Evolutionary conservation across 2,888 invertebrate genomes (phyloP), one percentile per base, ranked within the genome.

Genomic region (Incurvaria masculella): DNA sequence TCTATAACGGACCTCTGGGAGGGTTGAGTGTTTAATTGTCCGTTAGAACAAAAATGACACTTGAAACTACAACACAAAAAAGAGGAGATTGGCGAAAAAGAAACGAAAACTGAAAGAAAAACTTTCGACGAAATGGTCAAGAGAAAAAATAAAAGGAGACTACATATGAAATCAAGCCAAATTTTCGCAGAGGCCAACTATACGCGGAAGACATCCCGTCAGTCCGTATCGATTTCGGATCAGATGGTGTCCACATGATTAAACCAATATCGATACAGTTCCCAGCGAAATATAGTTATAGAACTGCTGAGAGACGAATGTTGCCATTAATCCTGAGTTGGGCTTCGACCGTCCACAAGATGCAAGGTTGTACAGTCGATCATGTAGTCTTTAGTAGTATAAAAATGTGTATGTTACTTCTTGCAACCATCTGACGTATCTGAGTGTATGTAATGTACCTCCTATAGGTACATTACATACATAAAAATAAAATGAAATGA

Each of bases 261-360:
- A 43, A 51, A 41, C 52, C 51, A n/a, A 57, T 44, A 48, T 46
- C 52, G 21, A 49, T 54, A 46, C 55, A 57, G 47, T 56, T 56
- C 45, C 52, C 51, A 42, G 54, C 51, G 45, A 56, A 56, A 52
- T 53, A 53, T 44, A 54, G 52, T 39, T 49, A 52, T 44, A 55
- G 51, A 0, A 56, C 51, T 47, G 53, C 51, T 17, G 55, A 56
- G 51, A 17, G 53, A 52, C 51, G 56, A 43, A 56, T 55, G 56
- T 39, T 57, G 33, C 54, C 56, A 52, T 47, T 55, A 42, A 49
- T 58, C 40, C 45, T 55, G 50, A 49, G 53, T 21, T 59, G 58
- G 55, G 57, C 55, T 51, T 58, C 53, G 47, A 57, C 52, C 53
- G 56, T 51, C 21, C 51, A 54, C 40, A 47, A 52, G 51, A 53